Evolutionary conservation across 2,113 vertebrate genomes (phyloP).

Genomic region (Hyperopisus bebe): DNA sequence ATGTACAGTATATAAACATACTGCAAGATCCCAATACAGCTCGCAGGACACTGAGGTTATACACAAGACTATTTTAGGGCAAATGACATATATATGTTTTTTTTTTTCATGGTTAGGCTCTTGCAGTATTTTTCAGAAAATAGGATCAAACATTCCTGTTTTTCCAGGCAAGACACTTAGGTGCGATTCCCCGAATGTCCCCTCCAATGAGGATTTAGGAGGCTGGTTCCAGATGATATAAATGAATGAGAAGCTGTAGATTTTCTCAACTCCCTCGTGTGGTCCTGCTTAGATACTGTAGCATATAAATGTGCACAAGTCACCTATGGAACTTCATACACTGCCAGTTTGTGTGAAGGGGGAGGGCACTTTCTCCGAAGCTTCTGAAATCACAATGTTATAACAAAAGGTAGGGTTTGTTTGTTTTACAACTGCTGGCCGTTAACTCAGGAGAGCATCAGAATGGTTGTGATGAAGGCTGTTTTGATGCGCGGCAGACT

Average conservation of each 20-base stretch:
- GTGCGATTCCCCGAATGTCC: background rate
- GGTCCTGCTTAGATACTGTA: background rate
- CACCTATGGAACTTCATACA: background rate
- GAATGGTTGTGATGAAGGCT: background rate
- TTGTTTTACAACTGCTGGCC: background rate
- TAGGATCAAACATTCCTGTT: background rate
- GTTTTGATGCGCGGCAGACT: background rate
- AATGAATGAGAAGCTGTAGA: background rate
- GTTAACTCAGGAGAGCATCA: background rate
- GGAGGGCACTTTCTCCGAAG: background rate
- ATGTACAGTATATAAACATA: background rate
- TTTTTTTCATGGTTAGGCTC: slow-evolving; percentile 46
- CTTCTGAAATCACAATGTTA: background rate
- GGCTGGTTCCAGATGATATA: background rate
- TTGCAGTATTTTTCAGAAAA: background rate
- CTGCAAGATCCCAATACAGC: background rate
- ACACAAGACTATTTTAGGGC: background rate
- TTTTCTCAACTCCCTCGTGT: background rate
- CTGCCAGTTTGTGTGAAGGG: background rate
- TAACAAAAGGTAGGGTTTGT: background rate
- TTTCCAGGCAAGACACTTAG: background rate
- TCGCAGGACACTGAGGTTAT: background rate
- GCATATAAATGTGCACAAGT: background rate
- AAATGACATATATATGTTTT: slow-evolving; percentile 23
- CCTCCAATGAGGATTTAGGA: background rate